These are phyloP conservation scores for Drosophila barbarae DNA, from an alignment of 2,888 invertebrate genomes.

Conservation along the genomic window DNA sequence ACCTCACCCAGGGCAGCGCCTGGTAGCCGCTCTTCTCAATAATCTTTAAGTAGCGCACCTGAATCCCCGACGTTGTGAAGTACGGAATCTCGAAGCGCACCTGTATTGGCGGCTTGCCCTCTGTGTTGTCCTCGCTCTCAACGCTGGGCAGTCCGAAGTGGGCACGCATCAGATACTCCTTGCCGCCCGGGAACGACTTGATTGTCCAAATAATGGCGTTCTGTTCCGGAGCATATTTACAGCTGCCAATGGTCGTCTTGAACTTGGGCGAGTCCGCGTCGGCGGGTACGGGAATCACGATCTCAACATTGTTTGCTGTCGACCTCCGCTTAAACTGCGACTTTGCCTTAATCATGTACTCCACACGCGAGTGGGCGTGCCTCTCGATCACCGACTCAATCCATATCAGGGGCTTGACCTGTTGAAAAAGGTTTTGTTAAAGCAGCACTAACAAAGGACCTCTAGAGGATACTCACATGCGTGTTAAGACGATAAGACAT, in stretches of 20 bases:
- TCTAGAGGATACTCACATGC: slow-evolving; percentile 83
- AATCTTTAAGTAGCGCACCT: slow-evolving; percentile 86
- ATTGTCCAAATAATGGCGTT: slow-evolving; percentile 98
- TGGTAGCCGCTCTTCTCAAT: slow-evolving; percentile 99
- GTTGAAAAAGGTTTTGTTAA: neutral
- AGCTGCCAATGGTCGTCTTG: slow-evolving; percentile 97
- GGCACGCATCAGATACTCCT: slow-evolving; percentile 98
- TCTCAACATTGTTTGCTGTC: slow-evolving; percentile 99
- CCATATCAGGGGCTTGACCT: slow-evolving; percentile 97
- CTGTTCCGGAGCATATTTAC: slow-evolving; percentile 98
- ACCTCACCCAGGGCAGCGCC: slow-evolving; percentile 99
- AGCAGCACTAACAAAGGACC: neutral
- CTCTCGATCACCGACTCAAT: slow-evolving; percentile 99
- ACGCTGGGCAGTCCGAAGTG: slow-evolving; percentile 99
- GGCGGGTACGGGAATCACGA: slow-evolving; percentile 95
- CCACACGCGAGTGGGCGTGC: slow-evolving; percentile 97
- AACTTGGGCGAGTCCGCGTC: slow-evolving; percentile 99
- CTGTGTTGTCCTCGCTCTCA: slow-evolving; percentile 91
- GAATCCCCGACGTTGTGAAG: slow-evolving; percentile 99
- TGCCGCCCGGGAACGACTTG: slow-evolving; percentile 98
- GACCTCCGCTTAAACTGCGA: slow-evolving; percentile 98
- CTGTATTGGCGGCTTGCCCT: slow-evolving; percentile 98
- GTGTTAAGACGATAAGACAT: slow-evolving; percentile 99
- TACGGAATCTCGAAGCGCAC: slow-evolving; percentile 99
- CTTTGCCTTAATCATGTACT: slow-evolving; percentile 99